A percentile compares a stretch with the other conserved stretches of the same genome.
Evolutionary conservation across 2,113 vertebrate genomes (phyloP).

Genomic region (Prietella phreatophila): DNA sequence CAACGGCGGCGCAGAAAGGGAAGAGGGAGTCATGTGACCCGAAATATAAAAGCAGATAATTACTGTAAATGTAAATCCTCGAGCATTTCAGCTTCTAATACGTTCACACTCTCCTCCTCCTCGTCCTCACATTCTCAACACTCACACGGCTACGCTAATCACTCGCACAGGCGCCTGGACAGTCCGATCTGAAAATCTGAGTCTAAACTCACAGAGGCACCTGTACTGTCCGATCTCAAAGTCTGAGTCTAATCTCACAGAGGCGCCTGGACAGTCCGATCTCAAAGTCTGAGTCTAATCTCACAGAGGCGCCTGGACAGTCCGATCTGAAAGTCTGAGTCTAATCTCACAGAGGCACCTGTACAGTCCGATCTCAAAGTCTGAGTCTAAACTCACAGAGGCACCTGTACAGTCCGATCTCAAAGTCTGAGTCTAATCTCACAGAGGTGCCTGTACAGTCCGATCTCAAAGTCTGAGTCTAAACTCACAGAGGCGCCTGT

Average conservation of each 20-base stretch:
- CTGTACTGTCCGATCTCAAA: constrained; percentile 3
- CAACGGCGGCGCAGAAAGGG: constrained; percentile 73
- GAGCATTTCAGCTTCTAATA: not conserved
- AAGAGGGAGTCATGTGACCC: constrained; percentile 70
- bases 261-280: too few relatives aligned
- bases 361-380: too few relatives aligned
- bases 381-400: too few relatives aligned
- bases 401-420: too few relatives aligned
- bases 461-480: too few relatives aligned
- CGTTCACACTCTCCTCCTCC: not conserved
- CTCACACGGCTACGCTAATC: not conserved
- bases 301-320: too few relatives aligned
- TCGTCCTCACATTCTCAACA: not conserved
- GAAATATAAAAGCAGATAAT: constrained; percentile 81
- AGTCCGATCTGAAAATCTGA: not conserved
- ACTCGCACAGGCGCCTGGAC: not conserved
- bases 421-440: too few relatives aligned
- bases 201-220: not conserved
- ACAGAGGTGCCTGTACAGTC: too few relatives aligned
- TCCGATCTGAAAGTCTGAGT: too few relatives aligned
- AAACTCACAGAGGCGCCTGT: too few relatives aligned
- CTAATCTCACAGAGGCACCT: too few relatives aligned
- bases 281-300: too few relatives aligned
- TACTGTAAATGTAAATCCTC: constrained; percentile 49
- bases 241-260: not conserved